Conservation (phyloP, 1,140 invertebrate genomes). For the Macrotrachela quadricornifera region DNA sequence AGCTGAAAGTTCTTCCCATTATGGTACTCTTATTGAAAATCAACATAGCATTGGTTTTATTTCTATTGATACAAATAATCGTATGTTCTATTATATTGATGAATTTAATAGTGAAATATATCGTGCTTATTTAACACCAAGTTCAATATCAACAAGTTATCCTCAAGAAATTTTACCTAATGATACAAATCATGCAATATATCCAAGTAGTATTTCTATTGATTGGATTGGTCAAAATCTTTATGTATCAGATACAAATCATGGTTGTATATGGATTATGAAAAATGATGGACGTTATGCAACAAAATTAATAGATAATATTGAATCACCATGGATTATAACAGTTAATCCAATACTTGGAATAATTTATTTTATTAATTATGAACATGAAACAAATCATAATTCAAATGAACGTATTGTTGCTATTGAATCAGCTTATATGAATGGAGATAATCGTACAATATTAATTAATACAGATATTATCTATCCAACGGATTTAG, state of each 20-base stretch:
- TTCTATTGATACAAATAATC: not conserved
- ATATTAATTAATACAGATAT: constrained; percentile 54
- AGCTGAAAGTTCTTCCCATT: not conserved
- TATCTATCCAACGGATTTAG: constrained; percentile 58
- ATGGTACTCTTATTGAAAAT: not conserved
- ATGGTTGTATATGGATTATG: not conserved
- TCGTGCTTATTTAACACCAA: not conserved
- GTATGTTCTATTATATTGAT: constrained; percentile 1
- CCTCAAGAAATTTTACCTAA: not conserved
- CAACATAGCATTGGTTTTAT: not conserved
- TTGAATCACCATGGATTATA: not conserved
- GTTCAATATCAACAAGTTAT: not conserved
- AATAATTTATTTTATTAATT: constrained; percentile 7
- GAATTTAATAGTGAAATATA: not conserved
- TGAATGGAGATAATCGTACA: constrained; percentile 69
- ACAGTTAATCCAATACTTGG: not conserved
- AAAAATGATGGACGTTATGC: constrained; percentile 4
- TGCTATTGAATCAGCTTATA: constrained; percentile 68
- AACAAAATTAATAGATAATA: constrained; percentile 5
- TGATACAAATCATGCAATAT: not conserved
- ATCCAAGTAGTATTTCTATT: constrained; percentile 64
- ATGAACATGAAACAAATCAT: not conserved
- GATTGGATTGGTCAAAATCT: constrained; percentile 90
- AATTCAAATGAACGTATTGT: constrained; percentile 9
- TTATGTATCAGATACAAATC: constrained; percentile 69